phyloP scores from a whole-genome alignment of 2,888 invertebrate genomes.

The Mythimna lalbum region DNA sequence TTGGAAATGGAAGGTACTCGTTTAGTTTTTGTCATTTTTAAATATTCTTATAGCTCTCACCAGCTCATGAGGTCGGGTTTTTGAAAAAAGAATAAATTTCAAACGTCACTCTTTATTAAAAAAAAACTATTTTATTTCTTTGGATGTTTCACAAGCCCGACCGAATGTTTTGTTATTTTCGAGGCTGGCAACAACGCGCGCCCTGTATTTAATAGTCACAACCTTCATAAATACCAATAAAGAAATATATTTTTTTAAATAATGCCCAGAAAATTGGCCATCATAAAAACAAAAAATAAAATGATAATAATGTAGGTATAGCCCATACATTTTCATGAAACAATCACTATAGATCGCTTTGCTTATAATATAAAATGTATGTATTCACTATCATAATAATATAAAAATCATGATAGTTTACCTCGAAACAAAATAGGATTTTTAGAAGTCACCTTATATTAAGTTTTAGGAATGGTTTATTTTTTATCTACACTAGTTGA shows the following conservation, averaged over 20 bases:
- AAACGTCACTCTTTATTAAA: too few relatives aligned
- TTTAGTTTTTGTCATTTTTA: constrained; percentile 72
- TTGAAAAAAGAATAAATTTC: constrained; percentile 4
- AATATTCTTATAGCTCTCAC: constrained; percentile 40
- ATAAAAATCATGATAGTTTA: constrained; percentile 18
- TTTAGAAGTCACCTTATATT: constrained; percentile 13
- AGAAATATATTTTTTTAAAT: neutral
- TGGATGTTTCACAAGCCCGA: constrained; percentile 23
- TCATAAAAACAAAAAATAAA: neutral
- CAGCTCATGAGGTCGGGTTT: constrained; percentile 44
- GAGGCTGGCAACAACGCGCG: constrained; percentile 54
- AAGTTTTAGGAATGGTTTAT: constrained; percentile 18
- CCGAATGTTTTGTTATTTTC: constrained; percentile 56
- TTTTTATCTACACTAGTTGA: constrained; percentile 46
- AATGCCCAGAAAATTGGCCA: neutral
- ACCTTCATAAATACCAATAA: neutral
- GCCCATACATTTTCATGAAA: constrained; percentile 26
- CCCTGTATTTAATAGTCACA: constrained; percentile 23
- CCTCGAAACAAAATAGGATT: constrained; percentile 12
- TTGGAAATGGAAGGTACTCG: constrained; percentile 90
- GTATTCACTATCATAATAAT: constrained; percentile 46
- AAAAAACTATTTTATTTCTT: too few relatives aligned
- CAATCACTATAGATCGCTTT: constrained; percentile 48
- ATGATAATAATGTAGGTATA: neutral
- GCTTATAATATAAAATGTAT: constrained; percentile 60